Evolutionary conservation across 2,113 vertebrate genomes (phyloP).

Genomic region (Hippoglossus stenolepis): DNA sequence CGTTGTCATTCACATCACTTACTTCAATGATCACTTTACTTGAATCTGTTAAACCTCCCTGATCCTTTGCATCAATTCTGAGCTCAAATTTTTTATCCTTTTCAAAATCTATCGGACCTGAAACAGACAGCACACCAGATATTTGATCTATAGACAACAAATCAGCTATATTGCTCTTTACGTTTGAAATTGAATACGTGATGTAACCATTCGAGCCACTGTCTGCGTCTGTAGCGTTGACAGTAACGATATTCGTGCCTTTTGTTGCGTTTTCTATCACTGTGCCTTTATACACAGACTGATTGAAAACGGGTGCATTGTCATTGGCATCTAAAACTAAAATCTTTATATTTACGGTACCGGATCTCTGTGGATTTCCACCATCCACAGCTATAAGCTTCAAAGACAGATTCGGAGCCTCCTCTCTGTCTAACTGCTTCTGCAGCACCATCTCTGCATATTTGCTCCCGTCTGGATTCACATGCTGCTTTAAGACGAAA

Average conservation of each 20-base stretch:
- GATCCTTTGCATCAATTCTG: constrained; percentile 61
- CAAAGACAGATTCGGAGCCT: too few relatives aligned
- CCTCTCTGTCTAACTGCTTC: too few relatives aligned
- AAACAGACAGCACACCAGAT: not conserved
- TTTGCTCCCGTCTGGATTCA: too few relatives aligned
- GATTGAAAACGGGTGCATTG: too few relatives aligned
- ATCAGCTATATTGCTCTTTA: not conserved
- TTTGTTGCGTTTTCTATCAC: constrained; percentile 75
- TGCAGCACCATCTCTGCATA: too few relatives aligned
- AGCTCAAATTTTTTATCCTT: constrained; percentile 41
- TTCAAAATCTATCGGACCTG: constrained; percentile 19
- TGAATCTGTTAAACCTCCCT: constrained; percentile 58
- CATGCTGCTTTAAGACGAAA: too few relatives aligned
- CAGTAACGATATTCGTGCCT: constrained; percentile 64
- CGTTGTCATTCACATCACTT: constrained; percentile 66
- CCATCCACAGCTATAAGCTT: too few relatives aligned
- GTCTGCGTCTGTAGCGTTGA: constrained; percentile 82
- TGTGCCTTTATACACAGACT: constrained; percentile 71
- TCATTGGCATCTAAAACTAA: too few relatives aligned
- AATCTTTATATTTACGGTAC: too few relatives aligned
- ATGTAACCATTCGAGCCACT: constrained; percentile 61
- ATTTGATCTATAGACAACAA: not conserved
- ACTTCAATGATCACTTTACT: constrained; percentile 68
- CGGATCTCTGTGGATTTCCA: too few relatives aligned
- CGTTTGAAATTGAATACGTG: constrained; percentile 49